These are phyloP conservation scores for Papilio helenus DNA, from an alignment of 1,140 invertebrate genomes.

Conservation along the genomic window DNA sequence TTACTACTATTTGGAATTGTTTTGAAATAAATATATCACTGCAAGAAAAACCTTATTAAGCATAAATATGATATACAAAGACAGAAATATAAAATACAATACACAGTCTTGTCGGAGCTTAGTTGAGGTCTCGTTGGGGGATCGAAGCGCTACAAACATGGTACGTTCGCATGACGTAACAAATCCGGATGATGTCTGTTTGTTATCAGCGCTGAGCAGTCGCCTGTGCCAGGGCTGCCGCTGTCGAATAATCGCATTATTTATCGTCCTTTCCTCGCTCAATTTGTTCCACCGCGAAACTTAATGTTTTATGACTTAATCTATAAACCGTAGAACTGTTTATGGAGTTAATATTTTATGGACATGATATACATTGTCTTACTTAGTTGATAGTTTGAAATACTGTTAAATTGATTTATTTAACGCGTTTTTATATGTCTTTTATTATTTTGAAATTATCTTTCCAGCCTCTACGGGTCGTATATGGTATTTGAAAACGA, in stretches of 20 bases:
- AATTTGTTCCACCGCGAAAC: constrained; percentile 53
- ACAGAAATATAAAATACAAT: neutral
- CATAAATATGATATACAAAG: neutral
- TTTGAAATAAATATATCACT: too few relatives aligned
- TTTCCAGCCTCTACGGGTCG: too few relatives aligned
- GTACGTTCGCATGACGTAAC: constrained; percentile 77
- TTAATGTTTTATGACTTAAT: constrained; percentile 30
- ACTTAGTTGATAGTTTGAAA: neutral
- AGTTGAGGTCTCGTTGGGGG: constrained; percentile 2
- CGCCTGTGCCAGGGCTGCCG: constrained; percentile 68
- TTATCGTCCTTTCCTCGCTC: constrained; percentile 60
- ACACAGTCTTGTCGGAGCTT: constrained; percentile 23
- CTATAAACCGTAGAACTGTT: constrained; percentile 9
- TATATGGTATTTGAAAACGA: too few relatives aligned
- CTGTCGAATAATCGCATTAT: constrained; percentile 72
- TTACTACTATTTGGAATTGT: too few relatives aligned
- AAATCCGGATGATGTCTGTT: constrained; percentile 83
- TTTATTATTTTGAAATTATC: too few relatives aligned
- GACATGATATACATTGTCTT: neutral
- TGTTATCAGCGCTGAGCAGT: constrained; percentile 82
- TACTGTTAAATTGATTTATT: too few relatives aligned
- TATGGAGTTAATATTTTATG: neutral
- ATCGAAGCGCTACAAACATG: constrained; percentile 24
- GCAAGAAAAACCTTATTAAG: neutral
- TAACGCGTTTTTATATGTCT: too few relatives aligned